phyloP scores from a whole-genome alignment of 1,140 invertebrate genomes.

The Colletes gigas region DNA sequence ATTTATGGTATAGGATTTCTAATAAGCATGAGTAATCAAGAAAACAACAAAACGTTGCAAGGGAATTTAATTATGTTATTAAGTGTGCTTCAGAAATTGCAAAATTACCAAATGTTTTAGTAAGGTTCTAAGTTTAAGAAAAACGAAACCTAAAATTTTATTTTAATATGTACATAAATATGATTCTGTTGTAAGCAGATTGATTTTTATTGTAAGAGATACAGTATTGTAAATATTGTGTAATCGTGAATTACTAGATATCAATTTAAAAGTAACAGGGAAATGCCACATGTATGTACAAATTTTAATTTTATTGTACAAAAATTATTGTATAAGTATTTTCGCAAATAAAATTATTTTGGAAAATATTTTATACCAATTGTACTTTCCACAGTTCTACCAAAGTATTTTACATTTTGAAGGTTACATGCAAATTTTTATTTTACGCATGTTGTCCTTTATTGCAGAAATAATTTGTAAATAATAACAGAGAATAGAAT shows the following conservation, averaged over 20 bases:
- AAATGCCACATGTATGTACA: background rate
- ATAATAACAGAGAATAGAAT: too few species aligned
- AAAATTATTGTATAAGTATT: constrained; percentile 29
- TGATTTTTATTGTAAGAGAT: background rate
- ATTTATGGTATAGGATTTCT: background rate
- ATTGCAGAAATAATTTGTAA: too few species aligned
- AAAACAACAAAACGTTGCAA: background rate
- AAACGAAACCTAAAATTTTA: background rate
- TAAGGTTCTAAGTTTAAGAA: background rate
- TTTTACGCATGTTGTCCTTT: too few species aligned
- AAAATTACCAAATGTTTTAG: background rate
- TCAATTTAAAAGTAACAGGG: background rate
- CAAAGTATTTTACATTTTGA: too few species aligned
- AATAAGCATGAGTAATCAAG: background rate
- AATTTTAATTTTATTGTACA: background rate
- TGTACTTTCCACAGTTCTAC: too few species aligned
- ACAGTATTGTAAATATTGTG: background rate
- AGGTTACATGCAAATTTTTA: too few species aligned
- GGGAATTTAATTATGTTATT: background rate
- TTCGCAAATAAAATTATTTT: constrained; percentile 31
- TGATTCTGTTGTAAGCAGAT: background rate
- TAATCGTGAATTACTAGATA: background rate
- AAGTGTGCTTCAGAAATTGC: background rate
- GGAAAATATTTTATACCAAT: constrained; percentile 10
- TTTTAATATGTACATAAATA: constrained; percentile 3